Base-by-base conservation (phyloP, 2,888 invertebrate genomes). In the Drosophila borealis region DNA sequence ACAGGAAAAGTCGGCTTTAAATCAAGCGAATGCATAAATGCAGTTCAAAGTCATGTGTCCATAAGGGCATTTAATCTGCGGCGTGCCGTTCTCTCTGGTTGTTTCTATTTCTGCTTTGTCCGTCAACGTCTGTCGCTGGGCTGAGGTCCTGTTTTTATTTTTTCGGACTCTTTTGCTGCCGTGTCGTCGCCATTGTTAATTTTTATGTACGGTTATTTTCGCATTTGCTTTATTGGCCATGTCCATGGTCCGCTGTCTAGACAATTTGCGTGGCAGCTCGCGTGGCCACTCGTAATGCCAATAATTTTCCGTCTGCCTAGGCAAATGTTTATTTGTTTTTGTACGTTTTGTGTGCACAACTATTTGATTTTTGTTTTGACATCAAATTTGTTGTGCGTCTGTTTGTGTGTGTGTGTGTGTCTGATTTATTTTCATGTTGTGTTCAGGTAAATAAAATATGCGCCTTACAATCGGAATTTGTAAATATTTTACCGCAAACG, bases 121-220 rank as follows among this genome's bases (percentile, higher is more conserved):
- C 70, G 66, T 70, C 70, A 70, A 60, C 45, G 66, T 66, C 49
- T 69, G 70, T 46, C 42, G 41, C 44, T 36, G 51, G 25, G 53
- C 62, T 60, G 62, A 37, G 62, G 62, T 63, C 64, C 70, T 68
- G 69, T 64, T 66, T 62, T 63, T 53, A 53, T 74, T 78, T 70
- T 70, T 70, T 64, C 70, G 73, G 73, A 77, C 77, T 73, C 73
- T 73, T 54, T 70, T 65, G 73, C 67, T 74, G 74, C 61, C 84
- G 87, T 87, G 83, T 83, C 80, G 84, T 81, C 87, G 81, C 72
- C 73, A 85, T 72, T 85, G 85, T 87, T 84, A 84, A 87, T 85
- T 84, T 84, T 84, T 78, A 79, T 67, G 59, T 65, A 69, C 75
- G 72, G 74, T 66, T 72, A 80, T 78, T 74, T 79, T 80, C 80